Evolutionary conservation across 1,140 invertebrate genomes (phyloP).

Genomic region (Ceratosolen solmsi): DNA sequence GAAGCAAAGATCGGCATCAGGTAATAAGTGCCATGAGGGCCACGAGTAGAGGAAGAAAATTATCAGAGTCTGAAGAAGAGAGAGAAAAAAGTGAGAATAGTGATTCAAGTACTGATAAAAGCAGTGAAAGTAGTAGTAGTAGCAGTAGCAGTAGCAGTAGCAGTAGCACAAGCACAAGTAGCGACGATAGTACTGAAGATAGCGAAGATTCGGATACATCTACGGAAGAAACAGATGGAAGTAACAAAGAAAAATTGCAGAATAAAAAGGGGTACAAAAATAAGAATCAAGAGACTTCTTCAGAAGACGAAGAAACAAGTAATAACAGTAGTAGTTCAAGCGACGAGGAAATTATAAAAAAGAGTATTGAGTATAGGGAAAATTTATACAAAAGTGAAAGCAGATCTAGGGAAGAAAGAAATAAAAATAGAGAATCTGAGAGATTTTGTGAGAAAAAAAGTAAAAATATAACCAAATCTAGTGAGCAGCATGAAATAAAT

Average conservation of each 20-base stretch:
- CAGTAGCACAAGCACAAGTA: neutral
- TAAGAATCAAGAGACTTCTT: neutral
- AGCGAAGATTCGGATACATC: neutral
- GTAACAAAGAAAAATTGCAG: neutral
- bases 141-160: neutral
- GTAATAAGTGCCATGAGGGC: neutral
- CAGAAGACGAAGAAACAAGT: neutral
- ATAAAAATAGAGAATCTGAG: neutral
- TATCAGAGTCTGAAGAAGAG: neutral
- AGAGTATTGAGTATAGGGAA: neutral
- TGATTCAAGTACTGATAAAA: neutral
- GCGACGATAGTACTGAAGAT: neutral
- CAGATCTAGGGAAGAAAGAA: neutral
- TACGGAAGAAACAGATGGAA: constrained; percentile 9
- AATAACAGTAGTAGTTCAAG: neutral
- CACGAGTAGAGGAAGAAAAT: neutral
- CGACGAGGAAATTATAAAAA: neutral
- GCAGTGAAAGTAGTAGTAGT: neutral
- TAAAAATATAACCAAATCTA: neutral
- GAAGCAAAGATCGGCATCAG: neutral
- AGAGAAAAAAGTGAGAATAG: neutral
- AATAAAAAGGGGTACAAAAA: neutral
- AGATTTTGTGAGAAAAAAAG: neutral
- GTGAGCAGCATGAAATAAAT: neutral
- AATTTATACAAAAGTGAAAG: neutral